Evolutionary conservation across 2,888 invertebrate species (phyloP).

Genomic region (Uropetala carovei): DNA sequence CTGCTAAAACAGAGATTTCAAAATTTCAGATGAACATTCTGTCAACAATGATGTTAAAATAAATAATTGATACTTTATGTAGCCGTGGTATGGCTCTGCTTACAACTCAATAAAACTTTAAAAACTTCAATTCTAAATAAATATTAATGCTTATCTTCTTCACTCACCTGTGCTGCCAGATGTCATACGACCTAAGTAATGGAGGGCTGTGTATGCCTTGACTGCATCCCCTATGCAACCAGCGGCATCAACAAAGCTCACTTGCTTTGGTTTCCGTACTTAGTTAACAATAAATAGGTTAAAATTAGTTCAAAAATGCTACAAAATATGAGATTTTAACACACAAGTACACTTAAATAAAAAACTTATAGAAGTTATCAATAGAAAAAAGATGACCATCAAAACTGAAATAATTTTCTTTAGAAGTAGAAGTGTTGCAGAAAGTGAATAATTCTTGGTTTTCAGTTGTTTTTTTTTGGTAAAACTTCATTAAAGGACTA

Average conservation of each 20-base stretch:
- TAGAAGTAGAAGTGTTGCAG: no score
- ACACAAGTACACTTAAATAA: not conserved
- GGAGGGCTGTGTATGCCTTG: conserved; percentile 75
- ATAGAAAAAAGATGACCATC: not conserved
- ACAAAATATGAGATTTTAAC: not conserved
- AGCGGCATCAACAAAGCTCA: conserved; percentile 75
- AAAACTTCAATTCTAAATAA: no score
- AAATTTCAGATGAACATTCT: no score
- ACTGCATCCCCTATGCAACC: conserved; percentile 75
- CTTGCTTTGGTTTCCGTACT: conserved; percentile 74
- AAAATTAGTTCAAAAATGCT: conserved; percentile 1
- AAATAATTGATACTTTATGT: no score
- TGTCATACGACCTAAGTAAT: conserved; percentile 74
- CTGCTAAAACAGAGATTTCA: no score
- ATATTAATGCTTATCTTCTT: no score
- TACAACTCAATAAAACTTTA: no score
- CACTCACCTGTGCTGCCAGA: conserved; percentile 73
- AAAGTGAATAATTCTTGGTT: no score
- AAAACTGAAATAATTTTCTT: not conserved
- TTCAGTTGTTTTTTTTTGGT: no score
- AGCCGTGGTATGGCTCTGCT: no score
- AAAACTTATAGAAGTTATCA: not conserved
- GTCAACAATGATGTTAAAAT: no score
- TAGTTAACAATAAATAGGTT: conserved; percentile 57
- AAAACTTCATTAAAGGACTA: no score